phyloP scores from a whole-genome alignment of 2,888 invertebrate genomes.

The Dynastes hyllus region DNA sequence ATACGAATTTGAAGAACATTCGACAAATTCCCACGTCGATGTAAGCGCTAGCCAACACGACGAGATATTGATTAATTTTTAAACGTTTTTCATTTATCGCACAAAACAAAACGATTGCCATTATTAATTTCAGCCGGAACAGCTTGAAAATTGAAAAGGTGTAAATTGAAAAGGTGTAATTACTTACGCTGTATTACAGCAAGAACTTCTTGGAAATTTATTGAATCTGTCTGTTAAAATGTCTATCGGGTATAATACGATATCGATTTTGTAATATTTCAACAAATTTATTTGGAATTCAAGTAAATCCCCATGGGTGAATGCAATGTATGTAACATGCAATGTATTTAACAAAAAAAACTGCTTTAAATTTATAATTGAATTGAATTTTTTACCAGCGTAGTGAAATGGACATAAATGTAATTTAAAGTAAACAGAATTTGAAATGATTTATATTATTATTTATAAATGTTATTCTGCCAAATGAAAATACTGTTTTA shows the following conservation, averaged over 20 bases:
- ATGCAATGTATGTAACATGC: too few species aligned
- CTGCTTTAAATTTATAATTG: too few species aligned
- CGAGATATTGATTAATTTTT: conserved; percentile 37
- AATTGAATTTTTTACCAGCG: too few species aligned
- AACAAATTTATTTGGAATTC: too few species aligned
- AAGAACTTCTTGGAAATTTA: conserved; percentile 2
- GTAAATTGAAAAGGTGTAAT: conserved; percentile 6
- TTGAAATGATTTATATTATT: too few species aligned
- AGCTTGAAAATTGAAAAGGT: conserved; percentile 3
- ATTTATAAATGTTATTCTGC: too few species aligned
- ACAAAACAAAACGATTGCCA: neutral
- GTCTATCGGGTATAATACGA: neutral
- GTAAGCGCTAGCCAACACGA: neutral
- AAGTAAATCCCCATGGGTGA: too few species aligned
- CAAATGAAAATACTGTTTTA: too few species aligned
- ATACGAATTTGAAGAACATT: conserved; percentile 47
- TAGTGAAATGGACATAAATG: too few species aligned
- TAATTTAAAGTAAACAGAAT: too few species aligned
- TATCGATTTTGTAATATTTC: too few species aligned
- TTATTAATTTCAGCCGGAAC: conserved; percentile 25
- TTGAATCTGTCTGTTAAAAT: conserved; percentile 3
- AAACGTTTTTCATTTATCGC: conserved; percentile 32
- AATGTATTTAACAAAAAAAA: too few species aligned
- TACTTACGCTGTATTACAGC: neutral
- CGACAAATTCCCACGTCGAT: conserved; percentile 15